Evolutionary conservation across 2,113 vertebrate genomes (phyloP).

Genomic region (Pundamilia nyererei): DNA sequence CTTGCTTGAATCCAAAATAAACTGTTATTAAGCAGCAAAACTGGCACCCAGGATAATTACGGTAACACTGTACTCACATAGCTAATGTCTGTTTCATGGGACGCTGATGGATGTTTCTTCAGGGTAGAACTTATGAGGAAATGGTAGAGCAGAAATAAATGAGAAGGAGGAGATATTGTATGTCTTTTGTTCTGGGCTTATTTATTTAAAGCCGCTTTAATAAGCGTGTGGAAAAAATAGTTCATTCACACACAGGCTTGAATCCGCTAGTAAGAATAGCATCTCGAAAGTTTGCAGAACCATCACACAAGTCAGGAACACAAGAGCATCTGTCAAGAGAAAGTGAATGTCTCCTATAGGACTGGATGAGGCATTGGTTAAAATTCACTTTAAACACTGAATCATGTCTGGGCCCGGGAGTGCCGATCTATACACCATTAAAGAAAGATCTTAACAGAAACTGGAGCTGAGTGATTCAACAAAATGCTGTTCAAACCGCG

Average conservation of each 20-base stretch:
- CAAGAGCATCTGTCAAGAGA: neutral
- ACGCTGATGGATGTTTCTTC: neutral
- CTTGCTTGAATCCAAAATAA: neutral
- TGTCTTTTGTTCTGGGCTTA: neutral
- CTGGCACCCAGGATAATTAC: neutral
- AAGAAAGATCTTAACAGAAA: neutral
- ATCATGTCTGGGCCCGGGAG: neutral
- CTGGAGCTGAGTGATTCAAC: conserved; percentile 30
- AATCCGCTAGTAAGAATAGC: neutral
- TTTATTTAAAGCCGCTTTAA: neutral
- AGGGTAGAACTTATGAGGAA: neutral
- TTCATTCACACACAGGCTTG: neutral
- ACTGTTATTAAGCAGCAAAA: neutral
- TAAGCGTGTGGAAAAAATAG: neutral
- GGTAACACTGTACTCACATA: neutral
- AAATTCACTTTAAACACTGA: neutral
- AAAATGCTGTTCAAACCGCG: conserved; percentile 9
- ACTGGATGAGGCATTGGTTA: neutral
- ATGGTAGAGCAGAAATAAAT: neutral
- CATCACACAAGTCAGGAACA: neutral
- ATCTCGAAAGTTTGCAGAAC: neutral
- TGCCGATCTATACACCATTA: conserved; percentile 3
- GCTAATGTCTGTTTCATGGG: neutral
- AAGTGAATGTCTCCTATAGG: neutral
- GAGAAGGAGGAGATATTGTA: neutral